Evolutionary conservation across 1,140 invertebrate species (phyloP).

Genomic region (Drosophila albomicans): DNA sequence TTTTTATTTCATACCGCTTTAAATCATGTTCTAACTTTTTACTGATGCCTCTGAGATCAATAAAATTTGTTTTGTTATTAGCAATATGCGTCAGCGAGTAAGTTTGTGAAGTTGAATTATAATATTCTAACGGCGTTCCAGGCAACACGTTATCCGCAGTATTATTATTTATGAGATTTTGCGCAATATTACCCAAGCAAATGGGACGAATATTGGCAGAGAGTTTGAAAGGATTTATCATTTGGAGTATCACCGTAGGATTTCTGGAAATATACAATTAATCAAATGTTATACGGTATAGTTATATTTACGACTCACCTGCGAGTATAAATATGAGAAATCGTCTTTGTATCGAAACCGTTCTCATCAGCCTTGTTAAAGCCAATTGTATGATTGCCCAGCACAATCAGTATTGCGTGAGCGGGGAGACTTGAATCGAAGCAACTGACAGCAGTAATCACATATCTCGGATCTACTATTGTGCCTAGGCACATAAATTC

Average conservation of each 20-base stretch:
- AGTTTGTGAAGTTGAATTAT: not conserved
- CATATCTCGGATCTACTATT: constrained; percentile 37
- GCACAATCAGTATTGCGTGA: not conserved
- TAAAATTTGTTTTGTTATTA: not conserved
- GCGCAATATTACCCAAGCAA: constrained; percentile 9
- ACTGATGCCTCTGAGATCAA: too few species aligned
- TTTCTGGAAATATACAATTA: not conserved
- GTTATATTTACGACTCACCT: constrained; percentile 5
- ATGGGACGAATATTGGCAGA: constrained; percentile 36
- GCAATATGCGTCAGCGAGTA: not conserved
- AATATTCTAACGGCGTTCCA: not conserved
- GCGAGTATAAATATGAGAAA: not conserved
- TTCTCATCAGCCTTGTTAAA: constrained; percentile 5
- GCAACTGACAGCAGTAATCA: constrained; percentile 8
- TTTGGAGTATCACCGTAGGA: not conserved
- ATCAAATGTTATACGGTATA: not conserved
- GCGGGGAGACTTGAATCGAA: not conserved
- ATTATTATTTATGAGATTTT: not conserved
- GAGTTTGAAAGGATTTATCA: constrained; percentile 29
- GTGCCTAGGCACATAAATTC: constrained; percentile 85
- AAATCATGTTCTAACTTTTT: accelerated
- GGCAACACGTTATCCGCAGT: not conserved
- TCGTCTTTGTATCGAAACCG: not conserved
- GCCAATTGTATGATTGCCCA: constrained; percentile 15
- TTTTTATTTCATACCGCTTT: not conserved